phyloP scores from a whole-genome alignment of 2,888 invertebrate genomes.

The Acleris sparsana region DNA sequence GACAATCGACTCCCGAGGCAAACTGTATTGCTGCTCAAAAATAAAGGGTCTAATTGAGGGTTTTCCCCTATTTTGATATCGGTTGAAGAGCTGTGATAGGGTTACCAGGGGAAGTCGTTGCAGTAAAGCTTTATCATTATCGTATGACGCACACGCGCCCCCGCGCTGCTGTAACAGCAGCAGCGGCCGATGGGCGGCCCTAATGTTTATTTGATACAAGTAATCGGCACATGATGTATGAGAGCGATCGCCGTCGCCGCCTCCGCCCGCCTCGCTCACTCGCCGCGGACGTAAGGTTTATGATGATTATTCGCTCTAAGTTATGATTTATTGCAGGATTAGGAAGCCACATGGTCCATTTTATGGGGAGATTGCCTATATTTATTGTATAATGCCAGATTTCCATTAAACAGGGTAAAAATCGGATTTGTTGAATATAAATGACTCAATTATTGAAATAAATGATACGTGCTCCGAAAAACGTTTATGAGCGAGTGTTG shows the following conservation, averaged over 20 bases:
- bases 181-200: slow-evolving; percentile 57
- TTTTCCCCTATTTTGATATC: too few relatives aligned
- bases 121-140: slow-evolving; percentile 66
- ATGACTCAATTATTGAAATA: slow-evolving; percentile 42
- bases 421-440: slow-evolving; percentile 63
- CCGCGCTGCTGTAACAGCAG: slow-evolving; percentile 55
- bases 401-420: slow-evolving; percentile 65
- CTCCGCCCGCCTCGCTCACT: slow-evolving; percentile 48
- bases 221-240: slow-evolving; percentile 80
- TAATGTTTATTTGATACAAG: slow-evolving; percentile 82
- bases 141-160: slow-evolving; percentile 60
- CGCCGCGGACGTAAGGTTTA: slow-evolving; percentile 63
- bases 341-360: slow-evolving; percentile 73
- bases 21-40: too few relatives aligned
- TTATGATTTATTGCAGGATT: slow-evolving; percentile 81
- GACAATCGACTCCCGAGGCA: too few relatives aligned
- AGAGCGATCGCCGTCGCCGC: slow-evolving; percentile 50
- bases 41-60: too few relatives aligned
- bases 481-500: neutral
- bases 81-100: too few relatives aligned
- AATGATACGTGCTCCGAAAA: slow-evolving; percentile 4
- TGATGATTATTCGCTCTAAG: slow-evolving; percentile 80
- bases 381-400: slow-evolving; percentile 70
- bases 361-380: slow-evolving; percentile 75
- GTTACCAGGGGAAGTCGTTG: slow-evolving; percentile 50